These are phyloP conservation scores for Hemibagrus wyckioides DNA, from an alignment of 2,113 vertebrate genomes.

Conservation along the genomic window DNA sequence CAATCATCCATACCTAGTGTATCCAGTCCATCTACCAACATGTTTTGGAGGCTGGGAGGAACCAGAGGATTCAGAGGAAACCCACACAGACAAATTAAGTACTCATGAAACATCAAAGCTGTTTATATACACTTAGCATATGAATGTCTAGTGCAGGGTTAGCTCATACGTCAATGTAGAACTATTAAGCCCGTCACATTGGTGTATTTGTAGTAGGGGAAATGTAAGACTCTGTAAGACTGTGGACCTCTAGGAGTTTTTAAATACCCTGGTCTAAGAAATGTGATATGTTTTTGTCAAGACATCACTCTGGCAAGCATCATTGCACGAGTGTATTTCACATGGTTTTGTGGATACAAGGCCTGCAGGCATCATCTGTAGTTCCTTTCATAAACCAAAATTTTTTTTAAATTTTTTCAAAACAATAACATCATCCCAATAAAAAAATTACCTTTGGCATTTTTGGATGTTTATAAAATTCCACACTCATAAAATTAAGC, in stretches of 20 bases:
- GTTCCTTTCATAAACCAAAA: neutral
- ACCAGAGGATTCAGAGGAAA: neutral
- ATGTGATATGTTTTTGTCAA: neutral
- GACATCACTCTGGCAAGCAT: neutral
- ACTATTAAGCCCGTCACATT: neutral
- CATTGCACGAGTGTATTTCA: neutral
- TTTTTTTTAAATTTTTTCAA: neutral
- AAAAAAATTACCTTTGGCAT: neutral
- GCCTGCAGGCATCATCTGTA: neutral
- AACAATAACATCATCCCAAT: neutral
- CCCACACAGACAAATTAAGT: neutral
- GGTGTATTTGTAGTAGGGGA: neutral
- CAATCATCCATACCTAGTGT: neutral
- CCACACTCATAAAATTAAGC: neutral
- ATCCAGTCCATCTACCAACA: neutral
- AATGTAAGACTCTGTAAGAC: neutral
- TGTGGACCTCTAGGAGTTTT: neutral
- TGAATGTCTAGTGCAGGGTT: neutral
- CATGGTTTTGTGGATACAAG: neutral
- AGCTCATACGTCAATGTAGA: neutral
- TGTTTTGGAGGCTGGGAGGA: neutral
- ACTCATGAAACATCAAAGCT: neutral
- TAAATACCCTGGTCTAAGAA: neutral
- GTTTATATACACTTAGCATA: neutral
- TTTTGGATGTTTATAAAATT: neutral